Percentiles rank a stretch among this genome's conserved stretches.
Conservation (phyloP, 1,140 invertebrate genomes). For the Polypedilum vanderplanki region DNA sequence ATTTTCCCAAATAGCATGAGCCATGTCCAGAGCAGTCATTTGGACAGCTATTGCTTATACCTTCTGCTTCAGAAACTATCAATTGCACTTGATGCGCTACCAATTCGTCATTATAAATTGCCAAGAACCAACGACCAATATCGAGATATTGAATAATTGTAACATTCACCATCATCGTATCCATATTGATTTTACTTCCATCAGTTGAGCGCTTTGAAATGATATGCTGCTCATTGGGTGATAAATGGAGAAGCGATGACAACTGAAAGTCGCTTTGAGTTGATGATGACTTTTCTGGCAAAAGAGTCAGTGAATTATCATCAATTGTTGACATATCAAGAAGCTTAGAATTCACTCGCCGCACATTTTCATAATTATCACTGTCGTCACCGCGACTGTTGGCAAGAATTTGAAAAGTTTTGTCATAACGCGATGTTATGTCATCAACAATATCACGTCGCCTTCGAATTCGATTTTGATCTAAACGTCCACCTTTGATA, state of each 20-base stretch:
- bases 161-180: slow-evolving; percentile 71
- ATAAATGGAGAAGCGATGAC: slow-evolving; percentile 21
- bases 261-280: background rate
- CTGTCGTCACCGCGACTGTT: slow-evolving; percentile 33
- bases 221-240: slow-evolving; percentile 47
- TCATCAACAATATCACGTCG: slow-evolving; percentile 46
- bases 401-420: slow-evolving; percentile 44
- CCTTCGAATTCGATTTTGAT: slow-evolving; percentile 60
- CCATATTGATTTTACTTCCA: slow-evolving; percentile 46
- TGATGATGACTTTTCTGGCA: background rate
- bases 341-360: background rate
- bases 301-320: background rate
- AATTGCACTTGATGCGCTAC: slow-evolving; percentile 72
- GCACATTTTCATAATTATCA: background rate
- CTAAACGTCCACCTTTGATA: slow-evolving; percentile 71
- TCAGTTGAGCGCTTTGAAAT: slow-evolving; percentile 51
- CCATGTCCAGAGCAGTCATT: slow-evolving; percentile 93
- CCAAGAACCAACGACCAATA: slow-evolving; percentile 89
- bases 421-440: slow-evolving; percentile 48
- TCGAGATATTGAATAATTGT: slow-evolving; percentile 82
- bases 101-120: slow-evolving; percentile 90
- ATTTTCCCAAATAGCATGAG: slow-evolving; percentile 89
- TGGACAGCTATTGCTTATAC: slow-evolving; percentile 80
- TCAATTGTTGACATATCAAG: background rate
- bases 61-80: slow-evolving; percentile 75